A percentile compares a stretch with the other conserved stretches of the same genome.
phyloP scores from a whole-genome alignment of 2,797 vertebrate species.

The Pterois miles region DNA sequence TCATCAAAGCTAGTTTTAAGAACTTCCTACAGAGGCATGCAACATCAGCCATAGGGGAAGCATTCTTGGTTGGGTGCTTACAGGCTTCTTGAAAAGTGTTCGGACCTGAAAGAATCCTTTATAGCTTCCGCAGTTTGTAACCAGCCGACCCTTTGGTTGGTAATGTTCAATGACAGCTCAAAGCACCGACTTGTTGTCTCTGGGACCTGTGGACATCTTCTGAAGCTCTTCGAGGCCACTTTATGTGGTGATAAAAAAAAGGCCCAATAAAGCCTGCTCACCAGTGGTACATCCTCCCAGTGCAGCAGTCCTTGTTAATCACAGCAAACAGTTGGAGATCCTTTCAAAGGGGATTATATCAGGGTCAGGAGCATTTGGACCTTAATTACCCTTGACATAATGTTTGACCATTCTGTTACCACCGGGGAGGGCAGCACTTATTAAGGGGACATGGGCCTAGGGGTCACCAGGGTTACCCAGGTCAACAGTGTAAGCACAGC shows the following conservation, averaged over 20 bases:
- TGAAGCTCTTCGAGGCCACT: slow-evolving; percentile 70
- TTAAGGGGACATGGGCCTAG: slow-evolving; percentile 78
- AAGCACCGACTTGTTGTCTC: slow-evolving; percentile 69
- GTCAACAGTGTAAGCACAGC: slow-evolving; percentile 74
- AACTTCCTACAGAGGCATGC: not conserved
- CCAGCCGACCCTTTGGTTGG: slow-evolving; percentile 55
- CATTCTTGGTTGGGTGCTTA: slow-evolving; percentile 14
- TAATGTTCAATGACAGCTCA: slow-evolving; percentile 70
- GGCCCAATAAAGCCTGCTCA: slow-evolving; percentile 77
- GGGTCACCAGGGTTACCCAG: slow-evolving; percentile 80
- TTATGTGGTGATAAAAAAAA: slow-evolving; percentile 80
- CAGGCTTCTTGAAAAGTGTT: slow-evolving; percentile 24
- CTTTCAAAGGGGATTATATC: slow-evolving; percentile 88
- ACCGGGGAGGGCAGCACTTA: slow-evolving; percentile 82
- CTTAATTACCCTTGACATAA: slow-evolving; percentile 89
- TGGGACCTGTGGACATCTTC: slow-evolving; percentile 65
- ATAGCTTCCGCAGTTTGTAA: slow-evolving; percentile 57
- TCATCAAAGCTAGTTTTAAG: not conserved
- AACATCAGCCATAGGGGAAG: not conserved
- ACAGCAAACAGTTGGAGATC: slow-evolving; percentile 86
- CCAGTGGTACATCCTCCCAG: slow-evolving; percentile 71
- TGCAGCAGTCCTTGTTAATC: slow-evolving; percentile 76
- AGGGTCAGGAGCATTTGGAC: slow-evolving; percentile 87
- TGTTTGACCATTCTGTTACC: slow-evolving; percentile 88
- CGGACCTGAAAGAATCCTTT: slow-evolving; percentile 52